phyloP scores from a whole-genome alignment of 1,140 invertebrate species.

The Paralvinella palmiformis region DNA sequence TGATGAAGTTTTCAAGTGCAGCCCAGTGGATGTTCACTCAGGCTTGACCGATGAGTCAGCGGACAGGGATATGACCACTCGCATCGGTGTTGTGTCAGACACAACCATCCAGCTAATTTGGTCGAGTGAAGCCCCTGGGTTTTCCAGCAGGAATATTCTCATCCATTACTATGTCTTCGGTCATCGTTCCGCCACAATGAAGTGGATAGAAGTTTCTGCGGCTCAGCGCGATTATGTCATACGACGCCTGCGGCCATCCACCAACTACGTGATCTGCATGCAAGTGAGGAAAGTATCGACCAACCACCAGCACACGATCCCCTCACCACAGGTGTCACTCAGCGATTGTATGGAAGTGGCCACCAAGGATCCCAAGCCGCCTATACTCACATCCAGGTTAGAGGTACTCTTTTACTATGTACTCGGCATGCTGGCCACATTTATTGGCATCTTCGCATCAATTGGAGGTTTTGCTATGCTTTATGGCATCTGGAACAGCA shows the following conservation, averaged over 20 bases:
- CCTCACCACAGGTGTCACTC: conserved; percentile 1
- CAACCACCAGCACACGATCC: not conserved
- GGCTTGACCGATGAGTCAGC: not conserved
- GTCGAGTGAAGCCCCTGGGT: not conserved
- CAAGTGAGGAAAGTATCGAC: not conserved
- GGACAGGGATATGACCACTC: not conserved
- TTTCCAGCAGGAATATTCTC: not conserved
- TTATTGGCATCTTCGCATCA: not conserved
- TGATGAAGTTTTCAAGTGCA: conserved; percentile 24
- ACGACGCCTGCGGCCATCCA: not conserved
- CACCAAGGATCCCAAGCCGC: conserved; percentile 3
- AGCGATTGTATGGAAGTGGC: conserved; percentile 11
- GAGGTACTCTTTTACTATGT: conserved; percentile 3
- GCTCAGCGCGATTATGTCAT: not conserved
- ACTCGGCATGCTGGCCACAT: conserved; percentile 2
- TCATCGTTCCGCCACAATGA: not conserved
- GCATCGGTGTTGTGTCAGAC: not conserved
- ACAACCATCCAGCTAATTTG: not conserved
- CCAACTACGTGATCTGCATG: conserved; percentile 13
- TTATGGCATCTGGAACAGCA: not conserved
- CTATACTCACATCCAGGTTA: not conserved
- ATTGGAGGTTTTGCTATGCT: conserved; percentile 4
- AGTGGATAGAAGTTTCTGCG: conserved; percentile 6
- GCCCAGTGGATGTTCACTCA: not conserved
- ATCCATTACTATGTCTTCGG: conserved; percentile 15